These are phyloP conservation scores for Coranthus polyacanthus DNA, from an alignment of 2,797 vertebrate species.

Conservation along the genomic window DNA sequence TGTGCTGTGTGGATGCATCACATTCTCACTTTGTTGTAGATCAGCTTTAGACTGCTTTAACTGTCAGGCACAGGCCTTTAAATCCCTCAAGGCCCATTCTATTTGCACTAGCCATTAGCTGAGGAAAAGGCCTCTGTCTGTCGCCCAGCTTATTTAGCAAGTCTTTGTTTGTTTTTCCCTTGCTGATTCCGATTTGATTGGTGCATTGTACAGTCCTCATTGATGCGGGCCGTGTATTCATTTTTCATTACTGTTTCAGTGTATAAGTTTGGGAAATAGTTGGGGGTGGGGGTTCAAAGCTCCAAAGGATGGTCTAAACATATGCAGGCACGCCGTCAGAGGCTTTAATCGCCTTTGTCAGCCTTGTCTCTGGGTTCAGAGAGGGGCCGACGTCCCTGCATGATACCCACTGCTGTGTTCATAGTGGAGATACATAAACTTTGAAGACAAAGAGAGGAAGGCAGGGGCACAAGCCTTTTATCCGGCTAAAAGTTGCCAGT, in stretches of 20 bases:
- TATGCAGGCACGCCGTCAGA: conserved; percentile 65
- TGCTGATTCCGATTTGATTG: conserved; percentile 67
- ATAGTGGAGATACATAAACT: conserved; percentile 58
- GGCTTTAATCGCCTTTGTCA: conserved; percentile 77
- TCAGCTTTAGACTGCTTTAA: conserved; percentile 75
- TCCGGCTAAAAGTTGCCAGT: conserved; percentile 57
- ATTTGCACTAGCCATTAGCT: conserved; percentile 75
- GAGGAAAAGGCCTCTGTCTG: conserved; percentile 68
- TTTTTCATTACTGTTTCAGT: conserved; percentile 44
- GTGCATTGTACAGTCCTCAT: conserved; percentile 47
- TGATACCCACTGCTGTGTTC: conserved; percentile 58
- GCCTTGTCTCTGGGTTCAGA: conserved; percentile 71
- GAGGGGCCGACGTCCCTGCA: conserved; percentile 56
- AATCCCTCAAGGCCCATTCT: conserved; percentile 73
- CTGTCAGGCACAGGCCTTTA: conserved; percentile 75
- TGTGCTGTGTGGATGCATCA: conserved; percentile 66
- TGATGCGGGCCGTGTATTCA: conserved; percentile 40
- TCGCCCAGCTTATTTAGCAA: conserved; percentile 68
- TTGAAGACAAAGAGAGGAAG: conserved; percentile 67
- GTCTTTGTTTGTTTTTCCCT: conserved; percentile 74
- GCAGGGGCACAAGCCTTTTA: conserved; percentile 62
- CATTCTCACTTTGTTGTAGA: conserved; percentile 79
- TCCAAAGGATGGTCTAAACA: conserved; percentile 69
- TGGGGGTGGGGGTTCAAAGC: conserved; percentile 56
- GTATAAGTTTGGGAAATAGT: conserved; percentile 44